phyloP scores from a whole-genome alignment of 2,888 invertebrate species.

The Scaptomyza polygonia region DNA sequence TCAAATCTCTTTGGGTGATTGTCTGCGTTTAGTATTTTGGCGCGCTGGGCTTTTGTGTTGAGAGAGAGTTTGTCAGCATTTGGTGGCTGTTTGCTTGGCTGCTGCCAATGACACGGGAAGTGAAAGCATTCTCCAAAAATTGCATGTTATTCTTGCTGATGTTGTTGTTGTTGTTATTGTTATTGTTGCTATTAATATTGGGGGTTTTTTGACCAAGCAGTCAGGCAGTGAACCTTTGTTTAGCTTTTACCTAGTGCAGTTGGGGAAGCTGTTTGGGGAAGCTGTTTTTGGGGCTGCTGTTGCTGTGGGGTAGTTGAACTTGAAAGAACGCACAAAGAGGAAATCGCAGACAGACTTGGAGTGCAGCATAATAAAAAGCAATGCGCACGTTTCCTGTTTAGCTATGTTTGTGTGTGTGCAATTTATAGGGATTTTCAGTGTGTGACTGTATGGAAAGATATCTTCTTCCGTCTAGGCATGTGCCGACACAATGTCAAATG shows the following conservation, averaged over 20 bases:
- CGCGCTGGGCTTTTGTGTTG: constrained; percentile 57
- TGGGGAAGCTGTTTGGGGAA: constrained; percentile 24
- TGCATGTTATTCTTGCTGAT: constrained; percentile 13
- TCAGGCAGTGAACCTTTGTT: constrained; percentile 62
- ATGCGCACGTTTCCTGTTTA: constrained; percentile 74
- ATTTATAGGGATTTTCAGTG: constrained; percentile 4
- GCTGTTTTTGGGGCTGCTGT: constrained; percentile 9
- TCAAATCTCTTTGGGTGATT: neutral
- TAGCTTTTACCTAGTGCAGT: constrained; percentile 50
- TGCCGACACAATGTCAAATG: constrained; percentile 60
- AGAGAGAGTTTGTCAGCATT: constrained; percentile 27
- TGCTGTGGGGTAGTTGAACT: constrained; percentile 63
- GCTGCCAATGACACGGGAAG: constrained; percentile 80
- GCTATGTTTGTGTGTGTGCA: constrained; percentile 11
- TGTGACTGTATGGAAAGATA: constrained; percentile 25
- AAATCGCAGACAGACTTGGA: constrained; percentile 60
- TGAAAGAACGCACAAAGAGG: constrained; percentile 72
- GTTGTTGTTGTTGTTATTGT: constrained; percentile 11
- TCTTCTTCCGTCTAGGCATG: constrained; percentile 71
- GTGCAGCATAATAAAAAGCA: constrained; percentile 69
- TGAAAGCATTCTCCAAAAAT: constrained; percentile 69
- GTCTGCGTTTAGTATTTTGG: constrained; percentile 58
- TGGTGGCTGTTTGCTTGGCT: constrained; percentile 29
- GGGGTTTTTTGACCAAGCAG: constrained; percentile 65
- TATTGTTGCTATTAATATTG: constrained; percentile 40